phyloP scores from a whole-genome alignment of 2,888 invertebrate species.

The Periphyllus acericola region DNA sequence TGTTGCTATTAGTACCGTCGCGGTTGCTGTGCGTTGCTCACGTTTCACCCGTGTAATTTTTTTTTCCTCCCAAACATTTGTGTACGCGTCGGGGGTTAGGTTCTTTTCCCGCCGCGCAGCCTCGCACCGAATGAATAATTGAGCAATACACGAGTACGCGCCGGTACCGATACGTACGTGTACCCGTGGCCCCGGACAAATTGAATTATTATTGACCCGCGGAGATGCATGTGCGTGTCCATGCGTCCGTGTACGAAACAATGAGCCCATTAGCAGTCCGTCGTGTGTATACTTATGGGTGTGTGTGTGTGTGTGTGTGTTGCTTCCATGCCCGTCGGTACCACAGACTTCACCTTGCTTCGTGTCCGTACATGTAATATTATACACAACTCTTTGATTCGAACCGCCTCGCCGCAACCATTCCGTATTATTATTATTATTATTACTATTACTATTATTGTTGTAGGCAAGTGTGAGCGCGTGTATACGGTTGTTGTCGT shows the following conservation, averaged over 20 bases:
- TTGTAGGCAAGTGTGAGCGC: not conserved
- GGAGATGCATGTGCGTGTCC: not conserved
- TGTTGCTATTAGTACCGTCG: too few species aligned
- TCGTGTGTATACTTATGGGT: not conserved
- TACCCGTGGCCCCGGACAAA: conserved; percentile 12
- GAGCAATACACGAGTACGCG: conserved; percentile 19
- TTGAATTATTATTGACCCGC: conserved; percentile 53
- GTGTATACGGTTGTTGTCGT: not conserved
- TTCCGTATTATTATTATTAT: conserved; percentile 6
- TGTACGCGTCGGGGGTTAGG: conserved; percentile 11
- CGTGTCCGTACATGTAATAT: not conserved
- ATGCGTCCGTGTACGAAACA: conserved; percentile 33
- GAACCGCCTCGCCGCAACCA: conserved; percentile 43
- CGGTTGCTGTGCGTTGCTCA: not conserved
- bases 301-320: not conserved
- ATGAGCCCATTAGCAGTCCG: conserved; percentile 56
- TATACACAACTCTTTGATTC: conserved; percentile 32
- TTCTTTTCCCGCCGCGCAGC: not conserved
- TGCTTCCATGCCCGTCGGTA: conserved; percentile 43
- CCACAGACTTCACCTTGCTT: conserved; percentile 9
- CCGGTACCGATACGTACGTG: not conserved
- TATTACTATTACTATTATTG: not conserved
- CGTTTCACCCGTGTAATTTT: not conserved
- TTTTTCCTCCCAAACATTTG: not conserved
- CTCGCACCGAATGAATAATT: conserved; percentile 51